Evolutionary conservation across 2,888 invertebrate genomes (phyloP).

Genomic region (Catotricha subobsoleta): DNA sequence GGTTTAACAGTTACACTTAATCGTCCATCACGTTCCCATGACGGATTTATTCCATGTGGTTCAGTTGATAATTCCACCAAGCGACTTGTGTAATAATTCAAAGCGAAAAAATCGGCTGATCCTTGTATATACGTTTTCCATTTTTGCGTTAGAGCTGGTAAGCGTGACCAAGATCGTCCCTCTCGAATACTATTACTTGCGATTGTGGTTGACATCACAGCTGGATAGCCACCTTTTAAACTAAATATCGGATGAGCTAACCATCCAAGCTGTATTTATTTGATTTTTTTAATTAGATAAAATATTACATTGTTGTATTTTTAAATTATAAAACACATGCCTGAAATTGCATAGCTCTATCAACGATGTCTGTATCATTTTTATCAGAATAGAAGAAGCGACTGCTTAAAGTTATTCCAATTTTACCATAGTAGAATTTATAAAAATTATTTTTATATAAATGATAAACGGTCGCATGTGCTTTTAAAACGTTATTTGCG

Average conservation of each 20-base stretch:
- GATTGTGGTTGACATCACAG: conserved; percentile 30
- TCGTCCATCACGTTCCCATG: conserved; percentile 33
- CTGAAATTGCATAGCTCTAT: conserved; percentile 18
- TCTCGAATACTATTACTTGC: conserved; percentile 27
- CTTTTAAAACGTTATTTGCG: conserved; percentile 31
- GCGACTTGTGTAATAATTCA: conserved; percentile 20
- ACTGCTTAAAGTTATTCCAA: conserved; percentile 19
- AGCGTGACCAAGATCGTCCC: conserved; percentile 27
- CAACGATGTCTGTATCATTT: conserved; percentile 13
- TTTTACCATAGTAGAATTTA: conserved; percentile 18
- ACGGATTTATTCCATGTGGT: conserved; percentile 22
- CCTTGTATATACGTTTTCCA: conserved; percentile 18
- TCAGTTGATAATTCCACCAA: neutral
- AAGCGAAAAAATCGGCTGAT: conserved; percentile 19
- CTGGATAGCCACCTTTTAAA: conserved; percentile 33
- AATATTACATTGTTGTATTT: neutral
- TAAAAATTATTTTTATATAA: conserved; percentile 28
- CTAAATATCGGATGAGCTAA: conserved; percentile 32
- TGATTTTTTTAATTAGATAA: neutral
- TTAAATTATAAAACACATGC: conserved; percentile 11
- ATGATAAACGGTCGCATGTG: conserved; percentile 35
- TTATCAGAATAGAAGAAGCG: conserved; percentile 16
- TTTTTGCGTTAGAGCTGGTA: conserved; percentile 28
- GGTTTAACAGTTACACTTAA: conserved; percentile 15
- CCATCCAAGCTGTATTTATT: conserved; percentile 27